Evolutionary conservation across 2,888 invertebrate species (phyloP), one percentile per base, ranked within the genome.

Genomic region (Neocrepidodera transversa): DNA sequence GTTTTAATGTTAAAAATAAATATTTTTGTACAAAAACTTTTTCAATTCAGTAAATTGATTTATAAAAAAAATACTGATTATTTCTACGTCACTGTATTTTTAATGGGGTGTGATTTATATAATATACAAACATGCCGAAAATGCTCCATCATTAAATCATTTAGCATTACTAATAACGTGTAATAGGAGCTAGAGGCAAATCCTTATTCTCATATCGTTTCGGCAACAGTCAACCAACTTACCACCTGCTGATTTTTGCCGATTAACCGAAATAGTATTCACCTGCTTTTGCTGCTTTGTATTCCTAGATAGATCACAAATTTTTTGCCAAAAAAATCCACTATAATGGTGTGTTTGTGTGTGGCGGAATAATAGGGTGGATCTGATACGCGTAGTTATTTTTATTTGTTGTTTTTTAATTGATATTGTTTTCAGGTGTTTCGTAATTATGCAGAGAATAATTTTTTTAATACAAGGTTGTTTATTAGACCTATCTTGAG

Each of bases 111-210:
- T 60, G 60, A 60, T 60, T 60, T 60, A 60, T 60, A 60, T 47
- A 28, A 26, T 48, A 60, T 52, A 38, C 51, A 48, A 45, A 42
- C 47, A 51, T 52, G 14, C 42, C 60, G 52, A 60, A 60, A 60
- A 52, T 60, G 51, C 52, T 47, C 58, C 47, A 62, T 62, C 57
- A 62, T 62, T 54, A 58, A 58, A 58, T 42, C 58, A 51, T 58
- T 62, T 62, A 62, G 58, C 62, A 62, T 62, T 50, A 55, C 62
- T 62, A 62, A 62, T 62, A 60, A 50, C 36, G 56, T 52, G 58
- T 58, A 58, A 62, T 62, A 58, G 55, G 42, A 55, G 54, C 58
- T 50, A 49, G 47, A 49, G 58, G 58, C 55, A 30, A 58, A 54
- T 53, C 49, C 13, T 23, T 8, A 16, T 13, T 14, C 10, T 23